A percentile compares a stretch with the other conserved stretches of the same genome.
Evolutionary conservation across 2,113 vertebrate species (phyloP).

Genomic region (Ifrita kowaldi): DNA sequence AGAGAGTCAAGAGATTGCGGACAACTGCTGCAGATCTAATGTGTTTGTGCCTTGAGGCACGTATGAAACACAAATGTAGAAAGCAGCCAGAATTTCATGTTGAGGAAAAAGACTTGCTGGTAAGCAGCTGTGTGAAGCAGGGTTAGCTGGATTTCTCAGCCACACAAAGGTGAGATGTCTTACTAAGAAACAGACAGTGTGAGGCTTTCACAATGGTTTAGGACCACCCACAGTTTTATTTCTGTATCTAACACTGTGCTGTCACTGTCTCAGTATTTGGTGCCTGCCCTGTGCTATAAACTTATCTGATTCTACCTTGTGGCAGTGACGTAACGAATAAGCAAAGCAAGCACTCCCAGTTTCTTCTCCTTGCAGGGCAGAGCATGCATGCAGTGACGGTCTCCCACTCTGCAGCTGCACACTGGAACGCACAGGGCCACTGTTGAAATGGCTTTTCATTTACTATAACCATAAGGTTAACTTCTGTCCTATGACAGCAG

Average conservation of each 20-base stretch:
- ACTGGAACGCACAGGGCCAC: neutral
- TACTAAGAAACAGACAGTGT: neutral
- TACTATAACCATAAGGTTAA: neutral
- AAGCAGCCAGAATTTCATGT: neutral
- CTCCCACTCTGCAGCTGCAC: neutral
- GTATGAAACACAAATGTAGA: neutral
- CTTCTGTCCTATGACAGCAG: neutral
- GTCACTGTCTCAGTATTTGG: neutral
- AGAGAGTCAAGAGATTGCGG: neutral
- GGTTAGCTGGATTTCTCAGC: neutral
- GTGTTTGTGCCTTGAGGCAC: neutral
- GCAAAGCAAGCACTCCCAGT: neutral
- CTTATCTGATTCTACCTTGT: neutral
- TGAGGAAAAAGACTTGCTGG: neutral
- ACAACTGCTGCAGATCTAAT: neutral
- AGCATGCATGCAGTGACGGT: rapidly evolving
- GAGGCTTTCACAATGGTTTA: neutral
- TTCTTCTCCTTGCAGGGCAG: neutral
- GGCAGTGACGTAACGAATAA: neutral
- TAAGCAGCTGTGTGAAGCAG: neutral
- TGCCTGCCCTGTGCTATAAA: neutral
- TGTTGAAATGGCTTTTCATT: neutral
- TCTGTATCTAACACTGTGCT: neutral
- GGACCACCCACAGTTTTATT: neutral
- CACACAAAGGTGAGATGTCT: neutral